These are phyloP conservation scores for Cataglyphis livida DNA, from an alignment of 2,888 invertebrate species.

Conservation along the genomic window DNA sequence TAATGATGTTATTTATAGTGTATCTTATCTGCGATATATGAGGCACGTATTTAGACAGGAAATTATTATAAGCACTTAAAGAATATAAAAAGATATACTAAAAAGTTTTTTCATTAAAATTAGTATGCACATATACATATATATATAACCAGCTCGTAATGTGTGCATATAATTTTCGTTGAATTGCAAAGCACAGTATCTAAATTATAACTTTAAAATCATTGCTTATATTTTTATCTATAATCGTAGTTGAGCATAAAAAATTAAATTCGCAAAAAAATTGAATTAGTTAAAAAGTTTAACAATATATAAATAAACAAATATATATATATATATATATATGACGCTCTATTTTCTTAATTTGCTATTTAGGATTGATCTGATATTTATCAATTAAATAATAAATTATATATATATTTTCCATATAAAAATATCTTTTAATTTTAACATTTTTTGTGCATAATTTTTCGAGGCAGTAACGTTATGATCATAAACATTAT, in stretches of 20 bases:
- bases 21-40: constrained; percentile 12
- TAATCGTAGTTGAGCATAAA: neutral
- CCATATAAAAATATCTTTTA: too few relatives aligned
- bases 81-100: constrained; percentile 19
- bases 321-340: too few relatives aligned
- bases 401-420: neutral
- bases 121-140: constrained; percentile 11
- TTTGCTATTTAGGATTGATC: neutral
- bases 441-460: neutral
- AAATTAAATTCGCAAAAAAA: constrained; percentile 11
- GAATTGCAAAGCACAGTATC: constrained; percentile 24
- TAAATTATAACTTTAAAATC: constrained; percentile 22
- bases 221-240: constrained; percentile 3
- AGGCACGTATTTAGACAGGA: constrained; percentile 24
- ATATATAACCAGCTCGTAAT: constrained; percentile 23
- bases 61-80: constrained; percentile 45
- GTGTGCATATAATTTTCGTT: constrained; percentile 8
- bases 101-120: constrained; percentile 29
- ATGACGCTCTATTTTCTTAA: neutral
- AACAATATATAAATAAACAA: neutral
- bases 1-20: constrained; percentile 60
- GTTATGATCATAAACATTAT: neutral
- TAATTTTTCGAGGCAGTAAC: neutral
- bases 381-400: neutral
- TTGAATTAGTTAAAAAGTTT: neutral